A percentile compares a stretch with the other conserved stretches of the same genome.
phyloP scores from a whole-genome alignment of 2,888 invertebrate species.

The Oscheius sp. region DNA sequence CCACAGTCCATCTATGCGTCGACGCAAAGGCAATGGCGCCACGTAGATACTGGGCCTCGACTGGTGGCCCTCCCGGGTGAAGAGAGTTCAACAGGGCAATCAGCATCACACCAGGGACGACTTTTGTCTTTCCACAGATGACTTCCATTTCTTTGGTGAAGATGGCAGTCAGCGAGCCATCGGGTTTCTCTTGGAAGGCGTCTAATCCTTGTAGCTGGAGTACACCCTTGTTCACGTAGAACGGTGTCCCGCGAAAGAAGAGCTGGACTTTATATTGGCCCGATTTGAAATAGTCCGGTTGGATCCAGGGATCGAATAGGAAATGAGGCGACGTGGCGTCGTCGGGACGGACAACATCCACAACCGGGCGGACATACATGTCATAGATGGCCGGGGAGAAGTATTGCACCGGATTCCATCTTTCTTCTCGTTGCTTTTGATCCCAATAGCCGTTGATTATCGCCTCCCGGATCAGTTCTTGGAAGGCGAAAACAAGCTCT shows the following conservation, averaged over 20 bases:
- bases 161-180: not conserved
- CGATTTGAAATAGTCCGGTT: slow-evolving; percentile 13
- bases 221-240: slow-evolving; percentile 60
- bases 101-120: slow-evolving; percentile 30
- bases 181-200: not conserved
- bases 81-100: slow-evolving; percentile 54
- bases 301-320: slow-evolving; percentile 4
- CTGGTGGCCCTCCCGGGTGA: slow-evolving; percentile 46
- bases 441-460: slow-evolving; percentile 52
- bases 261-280: slow-evolving; percentile 32
- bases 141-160: slow-evolving; percentile 22
- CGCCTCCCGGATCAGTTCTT: slow-evolving; percentile 42
- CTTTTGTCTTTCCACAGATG: not conserved
- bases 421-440: slow-evolving; percentile 43
- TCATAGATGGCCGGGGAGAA: slow-evolving; percentile 51
- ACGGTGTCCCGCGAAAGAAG: slow-evolving; percentile 52
- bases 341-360: not conserved
- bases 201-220: slow-evolving; percentile 46
- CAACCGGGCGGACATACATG: not conserved
- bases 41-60: slow-evolving; percentile 52
- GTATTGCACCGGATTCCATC: slow-evolving; percentile 56
- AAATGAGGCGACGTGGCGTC: no score
- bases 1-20: slow-evolving; percentile 54
- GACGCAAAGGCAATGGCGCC: slow-evolving; percentile 56
- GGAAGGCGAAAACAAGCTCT: slow-evolving; percentile 39